Percentiles rank a stretch among this genome's conserved stretches.
These are phyloP conservation scores for Aplysia californica DNA, from an alignment of 1,140 invertebrate genomes.

Conservation along the genomic window DNA sequence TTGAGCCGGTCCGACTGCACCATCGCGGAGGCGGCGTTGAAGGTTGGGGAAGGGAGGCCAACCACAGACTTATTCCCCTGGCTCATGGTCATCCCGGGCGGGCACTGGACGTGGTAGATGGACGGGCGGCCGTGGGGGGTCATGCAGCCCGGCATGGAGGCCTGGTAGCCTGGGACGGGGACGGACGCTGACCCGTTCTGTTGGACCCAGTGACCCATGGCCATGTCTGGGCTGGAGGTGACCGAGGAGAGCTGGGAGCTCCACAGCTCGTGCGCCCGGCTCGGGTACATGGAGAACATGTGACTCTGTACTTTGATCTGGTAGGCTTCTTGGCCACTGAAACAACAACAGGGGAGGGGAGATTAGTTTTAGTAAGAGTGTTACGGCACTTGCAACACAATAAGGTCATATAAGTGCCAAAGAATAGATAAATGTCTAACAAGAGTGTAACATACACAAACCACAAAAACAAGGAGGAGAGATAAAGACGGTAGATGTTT, in stretches of 20 bases:
- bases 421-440: too few species aligned
- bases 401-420: too few species aligned
- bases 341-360: conserved; percentile 19
- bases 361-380: too few species aligned
- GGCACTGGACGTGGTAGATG: conserved; percentile 11
- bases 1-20: conserved; percentile 54
- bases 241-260: conserved; percentile 10
- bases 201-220: conserved; percentile 12
- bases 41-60: not conserved
- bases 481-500: too few species aligned
- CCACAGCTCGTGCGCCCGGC: conserved; percentile 50
- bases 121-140: not conserved
- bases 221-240: not conserved
- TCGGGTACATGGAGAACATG: conserved; percentile 54
- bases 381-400: too few species aligned
- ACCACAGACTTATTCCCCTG: not conserved
- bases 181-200: not conserved
- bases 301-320: conserved; percentile 60
- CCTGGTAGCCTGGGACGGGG: not conserved
- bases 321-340: conserved; percentile 58
- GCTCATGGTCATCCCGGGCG: conserved; percentile 13
- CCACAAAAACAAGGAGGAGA: too few species aligned
- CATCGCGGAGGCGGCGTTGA: conserved; percentile 10
- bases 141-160: not conserved
- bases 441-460: too few species aligned